Base-by-base conservation (phyloP, 2,797 vertebrate genomes). In the Gallinago solitaria region DNA sequence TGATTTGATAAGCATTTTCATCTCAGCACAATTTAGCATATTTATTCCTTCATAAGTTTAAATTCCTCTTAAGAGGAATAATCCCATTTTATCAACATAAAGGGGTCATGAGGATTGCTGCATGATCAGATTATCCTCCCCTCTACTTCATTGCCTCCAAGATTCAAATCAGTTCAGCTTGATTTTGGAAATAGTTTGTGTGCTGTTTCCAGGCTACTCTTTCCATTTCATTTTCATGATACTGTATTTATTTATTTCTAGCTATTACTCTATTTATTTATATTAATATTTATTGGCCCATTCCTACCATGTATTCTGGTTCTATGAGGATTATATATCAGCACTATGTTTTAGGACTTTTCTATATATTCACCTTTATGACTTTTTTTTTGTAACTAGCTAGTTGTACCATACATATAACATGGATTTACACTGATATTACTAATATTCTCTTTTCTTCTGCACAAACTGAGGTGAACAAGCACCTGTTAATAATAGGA, bases 71-170 rank as follows among this genome's bases (percentile, higher is more conserved):
- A 89, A 91, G 65, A 91, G 19, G 75, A 93, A 91, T 85, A 87
- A 95, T 96, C 87, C 89, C 94, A 85, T 96, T 79, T 84, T 95
- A 85, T 93, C 89, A 96, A 71, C 45, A 43, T 77, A 89, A 87
- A 85, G 76, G 90, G 68, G 81, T 93, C 89, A 91, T 92, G 87
- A 92, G 83, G 93, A 93, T 89, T 94, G 82, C 64, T 74, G 68
- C 75, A 85, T 68, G 78, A 85, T 68, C 84, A 96, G 91, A 95
- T 94, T 92, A 94, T 84, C 81, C 53, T 85, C 71, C 90, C 75
- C 89, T 89, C 2, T 28, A 70, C 90, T 92, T 84, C 84, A 50
- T 60, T 93, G 61, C 45, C 60, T 87, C 24, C 53, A 75, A 48
- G 60, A 25, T 88, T 90, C 82, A 85, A 28, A 91, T 87, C 70